A percentile compares a stretch with the other conserved stretches of the same genome.
Evolutionary conservation across 2,797 vertebrate species (phyloP).

Genomic region (Megaceryle alcyon): DNA sequence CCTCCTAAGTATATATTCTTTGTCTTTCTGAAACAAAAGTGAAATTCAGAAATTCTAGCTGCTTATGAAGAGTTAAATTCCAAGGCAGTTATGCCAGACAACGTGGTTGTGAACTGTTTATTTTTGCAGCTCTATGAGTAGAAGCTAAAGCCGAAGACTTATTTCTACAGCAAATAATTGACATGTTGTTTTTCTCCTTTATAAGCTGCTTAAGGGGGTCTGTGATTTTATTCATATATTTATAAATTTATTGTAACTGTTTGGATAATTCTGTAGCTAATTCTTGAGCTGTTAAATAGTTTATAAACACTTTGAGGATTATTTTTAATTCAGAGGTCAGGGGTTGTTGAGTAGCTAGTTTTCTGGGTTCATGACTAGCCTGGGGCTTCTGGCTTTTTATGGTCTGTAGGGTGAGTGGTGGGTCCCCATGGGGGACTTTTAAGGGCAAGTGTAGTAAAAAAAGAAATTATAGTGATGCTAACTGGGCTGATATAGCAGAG

Average conservation of each 20-base stretch:
- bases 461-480: neutral
- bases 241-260: constrained; percentile 7
- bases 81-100: neutral
- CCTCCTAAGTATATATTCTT: neutral
- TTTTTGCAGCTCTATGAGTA: neutral
- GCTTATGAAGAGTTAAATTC: neutral
- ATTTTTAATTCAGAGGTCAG: neutral
- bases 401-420: neutral
- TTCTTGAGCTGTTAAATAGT: neutral
- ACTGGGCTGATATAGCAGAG: neutral
- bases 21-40: neutral
- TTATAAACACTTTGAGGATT: neutral
- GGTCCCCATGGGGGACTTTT: neutral
- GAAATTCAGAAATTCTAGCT: neutral
- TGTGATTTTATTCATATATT: neutral
- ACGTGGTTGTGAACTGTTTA: neutral
- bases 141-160: neutral
- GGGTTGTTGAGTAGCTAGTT: neutral
- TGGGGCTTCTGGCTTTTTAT: neutral
- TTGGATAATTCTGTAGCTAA: constrained; percentile 16
- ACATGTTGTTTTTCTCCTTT: constrained; percentile 6
- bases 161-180: neutral
- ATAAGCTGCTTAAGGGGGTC: neutral
- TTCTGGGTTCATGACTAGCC: neutral
- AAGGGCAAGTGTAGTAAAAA: neutral